A percentile compares a stretch with the other conserved stretches of the same genome.
Evolutionary conservation across 1,140 invertebrate genomes (phyloP).

Genomic region (Pteromalus puparum): DNA sequence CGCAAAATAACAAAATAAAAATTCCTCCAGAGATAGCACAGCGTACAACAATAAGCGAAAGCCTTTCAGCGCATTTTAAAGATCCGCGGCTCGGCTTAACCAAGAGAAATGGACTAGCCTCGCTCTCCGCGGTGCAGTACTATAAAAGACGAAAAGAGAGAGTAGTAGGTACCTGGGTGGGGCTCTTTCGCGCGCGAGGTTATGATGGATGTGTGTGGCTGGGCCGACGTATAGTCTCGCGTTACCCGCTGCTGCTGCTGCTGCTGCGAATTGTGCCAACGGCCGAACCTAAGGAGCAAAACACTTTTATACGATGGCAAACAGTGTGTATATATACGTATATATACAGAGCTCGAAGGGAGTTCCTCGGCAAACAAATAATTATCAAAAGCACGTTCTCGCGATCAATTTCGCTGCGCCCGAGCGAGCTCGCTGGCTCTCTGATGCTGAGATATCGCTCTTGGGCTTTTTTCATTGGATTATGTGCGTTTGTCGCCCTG

Average conservation of each 20-base stretch:
- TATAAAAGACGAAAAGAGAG: neutral
- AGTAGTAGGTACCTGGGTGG: conserved; percentile 38
- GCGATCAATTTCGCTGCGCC: conserved; percentile 32
- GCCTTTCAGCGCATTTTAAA: conserved; percentile 24
- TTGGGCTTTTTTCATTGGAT: neutral
- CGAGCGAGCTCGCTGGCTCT: neutral
- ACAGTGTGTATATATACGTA: neutral
- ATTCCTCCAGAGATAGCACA: neutral
- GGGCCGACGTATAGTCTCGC: conserved; percentile 38
- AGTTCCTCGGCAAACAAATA: conserved; percentile 50
- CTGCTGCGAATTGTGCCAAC: conserved; percentile 31
- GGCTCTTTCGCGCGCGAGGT: neutral
- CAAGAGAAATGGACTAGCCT: conserved; percentile 41
- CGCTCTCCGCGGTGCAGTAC: neutral
- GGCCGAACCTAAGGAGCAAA: conserved; percentile 12
- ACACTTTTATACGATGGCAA: conserved; percentile 5
- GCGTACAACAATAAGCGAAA: neutral
- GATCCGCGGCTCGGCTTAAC: conserved; percentile 21
- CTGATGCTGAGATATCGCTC: neutral
- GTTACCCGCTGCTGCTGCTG: conserved; percentile 39
- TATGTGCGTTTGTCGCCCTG: neutral
- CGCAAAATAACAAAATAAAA: too few species aligned
- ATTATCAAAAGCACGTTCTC: conserved; percentile 50
- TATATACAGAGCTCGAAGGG: neutral
- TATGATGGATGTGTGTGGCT: conserved; percentile 53